These are phyloP conservation scores for Equus przewalskii DNA, from an alignment of 2,113 vertebrate species.

Conservation along the genomic window DNA sequence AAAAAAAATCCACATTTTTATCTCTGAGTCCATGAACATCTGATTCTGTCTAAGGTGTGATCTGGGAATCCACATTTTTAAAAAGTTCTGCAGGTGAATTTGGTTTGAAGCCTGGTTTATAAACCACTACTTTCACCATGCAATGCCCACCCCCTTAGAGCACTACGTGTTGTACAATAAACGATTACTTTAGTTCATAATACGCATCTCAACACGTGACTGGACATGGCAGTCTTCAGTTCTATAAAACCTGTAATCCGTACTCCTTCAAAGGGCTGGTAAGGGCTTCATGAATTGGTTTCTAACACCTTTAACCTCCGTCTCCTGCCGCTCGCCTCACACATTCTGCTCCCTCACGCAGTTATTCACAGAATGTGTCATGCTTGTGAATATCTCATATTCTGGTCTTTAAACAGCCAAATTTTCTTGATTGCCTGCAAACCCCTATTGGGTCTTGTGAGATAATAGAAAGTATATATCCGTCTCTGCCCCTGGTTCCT, in stretches of 20 bases:
- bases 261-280: not conserved
- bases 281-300: not conserved
- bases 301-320: not conserved
- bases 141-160: not conserved
- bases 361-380: no score
- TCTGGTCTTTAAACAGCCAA: not conserved
- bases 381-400: not conserved
- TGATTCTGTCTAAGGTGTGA: not conserved
- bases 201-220: not conserved
- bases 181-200: not conserved
- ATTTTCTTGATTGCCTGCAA: not conserved
- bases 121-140: not conserved
- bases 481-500: no score
- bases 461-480: no score
- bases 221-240: not conserved
- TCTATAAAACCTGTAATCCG: not conserved
- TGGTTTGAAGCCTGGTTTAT: not conserved
- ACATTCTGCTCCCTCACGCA: fast-evolving
- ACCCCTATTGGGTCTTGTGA: no score
- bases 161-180: not conserved
- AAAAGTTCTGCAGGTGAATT: not conserved
- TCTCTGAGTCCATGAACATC: not conserved
- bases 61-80: not conserved
- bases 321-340: no score
- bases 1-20: not conserved